These are phyloP conservation scores for Onychostruthus taczanowskii DNA, from an alignment of 2,113 vertebrate species.

Conservation along the genomic window DNA sequence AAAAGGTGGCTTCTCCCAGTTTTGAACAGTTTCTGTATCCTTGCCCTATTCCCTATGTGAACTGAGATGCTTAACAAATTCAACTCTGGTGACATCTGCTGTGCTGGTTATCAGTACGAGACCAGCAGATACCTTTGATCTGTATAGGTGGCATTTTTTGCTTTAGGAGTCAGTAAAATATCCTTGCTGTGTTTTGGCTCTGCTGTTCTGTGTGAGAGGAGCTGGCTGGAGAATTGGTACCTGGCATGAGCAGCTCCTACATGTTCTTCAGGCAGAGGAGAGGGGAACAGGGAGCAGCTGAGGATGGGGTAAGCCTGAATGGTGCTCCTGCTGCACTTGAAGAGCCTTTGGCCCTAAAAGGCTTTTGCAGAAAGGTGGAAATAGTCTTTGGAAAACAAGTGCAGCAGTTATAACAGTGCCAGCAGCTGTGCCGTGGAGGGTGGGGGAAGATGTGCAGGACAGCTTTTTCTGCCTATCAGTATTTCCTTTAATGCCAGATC, in stretches of 20 bases:
- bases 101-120: neutral
- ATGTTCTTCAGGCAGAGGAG: neutral
- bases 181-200: neutral
- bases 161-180: neutral
- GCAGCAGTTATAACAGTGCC: neutral
- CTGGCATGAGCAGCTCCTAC: neutral
- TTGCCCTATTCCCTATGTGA: neutral
- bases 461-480: neutral
- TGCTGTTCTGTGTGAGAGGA: neutral
- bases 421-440: neutral
- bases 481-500: neutral
- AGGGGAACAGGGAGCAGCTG: neutral
- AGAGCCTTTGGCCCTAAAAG: neutral
- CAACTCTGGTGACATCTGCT: fast-evolving
- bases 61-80: neutral
- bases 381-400: neutral
- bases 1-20: neutral
- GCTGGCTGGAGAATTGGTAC: neutral
- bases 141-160: neutral
- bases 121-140: neutral
- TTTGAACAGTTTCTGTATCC: neutral
- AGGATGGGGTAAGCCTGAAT: neutral
- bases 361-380: neutral
- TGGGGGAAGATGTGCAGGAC: neutral
- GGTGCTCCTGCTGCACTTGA: neutral